Percentiles rank a stretch among this genome's conserved stretches.
Evolutionary conservation across 1,140 invertebrate genomes (phyloP).

Genomic region (Bombus difficillimus): DNA sequence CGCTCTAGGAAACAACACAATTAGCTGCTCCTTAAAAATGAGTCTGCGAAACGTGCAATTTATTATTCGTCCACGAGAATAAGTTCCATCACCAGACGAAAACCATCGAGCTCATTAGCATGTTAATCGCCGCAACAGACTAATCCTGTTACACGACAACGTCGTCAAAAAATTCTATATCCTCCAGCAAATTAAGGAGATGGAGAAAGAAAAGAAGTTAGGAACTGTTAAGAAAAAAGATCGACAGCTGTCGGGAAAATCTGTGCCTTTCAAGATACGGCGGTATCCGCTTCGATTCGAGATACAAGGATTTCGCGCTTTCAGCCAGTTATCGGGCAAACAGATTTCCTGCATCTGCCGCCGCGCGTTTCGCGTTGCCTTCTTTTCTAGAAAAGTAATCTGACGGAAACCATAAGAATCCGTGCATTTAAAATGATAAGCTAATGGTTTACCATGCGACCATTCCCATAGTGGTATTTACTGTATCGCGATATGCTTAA

Average conservation of each 20-base stretch:
- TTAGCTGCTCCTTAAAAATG: neutral
- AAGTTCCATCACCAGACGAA: neutral
- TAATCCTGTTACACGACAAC: neutral
- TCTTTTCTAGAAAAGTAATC: neutral
- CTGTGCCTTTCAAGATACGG: constrained; percentile 43
- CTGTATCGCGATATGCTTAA: neutral
- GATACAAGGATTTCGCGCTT: constrained; percentile 47
- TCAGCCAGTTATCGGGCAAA: constrained; percentile 39
- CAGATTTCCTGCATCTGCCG: constrained; percentile 28
- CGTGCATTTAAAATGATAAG: neutral
- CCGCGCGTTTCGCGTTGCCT: neutral
- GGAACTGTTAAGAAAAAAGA: constrained; percentile 31
- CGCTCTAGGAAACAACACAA: neutral
- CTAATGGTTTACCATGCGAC: neutral
- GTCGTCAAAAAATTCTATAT: neutral
- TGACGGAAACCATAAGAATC: neutral
- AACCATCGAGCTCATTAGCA: neutral
- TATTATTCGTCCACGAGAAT: neutral
- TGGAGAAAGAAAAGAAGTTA: neutral
- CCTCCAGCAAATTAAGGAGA: neutral
- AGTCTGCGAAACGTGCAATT: neutral
- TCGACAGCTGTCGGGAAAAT: constrained; percentile 53
- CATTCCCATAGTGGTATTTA: neutral
- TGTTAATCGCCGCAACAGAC: neutral
- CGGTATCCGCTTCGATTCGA: constrained; percentile 49